Evolutionary conservation across 2,888 invertebrate genomes (phyloP), one percentile per base, ranked within the genome.

Genomic region (Phyllotreta striolata): DNA sequence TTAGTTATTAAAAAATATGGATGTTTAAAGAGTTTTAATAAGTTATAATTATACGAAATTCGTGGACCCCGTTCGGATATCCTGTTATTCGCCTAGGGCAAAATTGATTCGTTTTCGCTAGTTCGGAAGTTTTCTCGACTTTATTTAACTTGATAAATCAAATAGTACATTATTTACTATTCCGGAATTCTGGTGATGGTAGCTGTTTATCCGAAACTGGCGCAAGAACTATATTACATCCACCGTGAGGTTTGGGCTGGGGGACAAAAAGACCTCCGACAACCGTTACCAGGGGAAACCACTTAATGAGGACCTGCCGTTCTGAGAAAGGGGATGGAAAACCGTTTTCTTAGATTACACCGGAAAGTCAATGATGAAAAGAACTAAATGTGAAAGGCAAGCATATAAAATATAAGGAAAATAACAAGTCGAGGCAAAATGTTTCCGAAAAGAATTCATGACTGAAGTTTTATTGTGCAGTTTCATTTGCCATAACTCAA

Each of bases 261-360:
- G 70, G 70, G 70, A 70, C 72, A 73, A 74, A 76, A 75, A 75
- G 76, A 77, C 74, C 76, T 77, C 76, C 77, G 77, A 79, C 77
- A 77, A 79, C 78, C 79, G 79, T 80, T 78, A 76, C 79, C 78
- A 77, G 70, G 79, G 79, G 80, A 79, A 78, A 80, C 79, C 79
- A 79, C 79, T 79, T 80, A 80, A 80, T 80, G 80, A 80, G 76
- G 76, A 73, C 76, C 66, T 58, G 60, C 62, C 68, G 67, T 63
- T 63, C 57, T 39, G 52, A 24, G 58, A 59, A 58, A 52, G 66
- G 72, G 73, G 70, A 62, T 66, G 69, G 69, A 70, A 70, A 73
- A 73, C 73, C 72, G 74, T 76, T 77, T 77, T 75, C 72, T 69
- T 71, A 73, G 73, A 74, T 72, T 75, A 72, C 74, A 73, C 71